phyloP scores from a whole-genome alignment of 1,140 invertebrate genomes.

The Drosophila prosaltans region DNA sequence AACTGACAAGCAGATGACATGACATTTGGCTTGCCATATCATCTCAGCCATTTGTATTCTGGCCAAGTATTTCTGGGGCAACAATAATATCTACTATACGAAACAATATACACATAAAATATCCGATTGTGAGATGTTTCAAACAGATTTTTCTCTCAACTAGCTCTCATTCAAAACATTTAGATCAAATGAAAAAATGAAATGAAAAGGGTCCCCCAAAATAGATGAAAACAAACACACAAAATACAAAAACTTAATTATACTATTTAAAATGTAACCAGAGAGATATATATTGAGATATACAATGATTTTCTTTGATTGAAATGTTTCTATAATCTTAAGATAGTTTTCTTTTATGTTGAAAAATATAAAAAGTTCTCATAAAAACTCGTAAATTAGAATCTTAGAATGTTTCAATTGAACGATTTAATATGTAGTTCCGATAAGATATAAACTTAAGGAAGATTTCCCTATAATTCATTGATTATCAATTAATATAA shows the following conservation, averaged over 20 bases:
- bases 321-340: too few species aligned
- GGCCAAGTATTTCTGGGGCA: conserved; percentile 57
- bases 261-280: not conserved
- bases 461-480: too few species aligned
- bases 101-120: not conserved
- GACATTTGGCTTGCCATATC: conserved; percentile 43
- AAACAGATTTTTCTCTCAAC: not conserved
- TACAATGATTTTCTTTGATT: too few species aligned
- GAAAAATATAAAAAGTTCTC: too few species aligned
- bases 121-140: not conserved
- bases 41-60: conserved; percentile 36
- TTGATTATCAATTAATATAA: too few species aligned
- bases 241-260: not conserved
- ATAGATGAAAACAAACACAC: not conserved
- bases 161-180: not conserved
- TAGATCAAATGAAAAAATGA: conserved; percentile 2
- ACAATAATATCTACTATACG: conserved; percentile 30
- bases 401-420: too few species aligned
- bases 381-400: too few species aligned
- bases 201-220: not conserved
- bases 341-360: too few species aligned
- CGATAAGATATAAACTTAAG: too few species aligned
- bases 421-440: too few species aligned
- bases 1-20: conserved; percentile 26
- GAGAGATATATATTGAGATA: not conserved